phyloP scores from a whole-genome alignment of 2,797 vertebrate genomes.

The Neosalanx taihuensis region DNA sequence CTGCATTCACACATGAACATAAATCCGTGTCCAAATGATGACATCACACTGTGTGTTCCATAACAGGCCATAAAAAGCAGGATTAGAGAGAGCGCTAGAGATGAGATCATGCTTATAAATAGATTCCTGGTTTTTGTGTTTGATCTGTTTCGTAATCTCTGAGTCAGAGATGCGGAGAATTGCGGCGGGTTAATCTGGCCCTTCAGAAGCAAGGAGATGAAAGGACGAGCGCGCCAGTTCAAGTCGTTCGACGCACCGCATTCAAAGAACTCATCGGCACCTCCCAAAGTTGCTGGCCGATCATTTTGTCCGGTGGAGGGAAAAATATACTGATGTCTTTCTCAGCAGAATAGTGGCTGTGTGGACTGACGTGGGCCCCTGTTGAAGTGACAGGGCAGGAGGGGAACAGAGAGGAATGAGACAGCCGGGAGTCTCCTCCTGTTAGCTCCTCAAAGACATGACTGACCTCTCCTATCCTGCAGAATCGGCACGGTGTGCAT shows the following conservation, averaged over 20 bases:
- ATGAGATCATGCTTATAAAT: conserved; percentile 66
- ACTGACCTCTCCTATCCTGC: conserved; percentile 42
- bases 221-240: too few species aligned
- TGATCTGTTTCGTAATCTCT: conserved; percentile 63
- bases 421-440: conserved; percentile 63
- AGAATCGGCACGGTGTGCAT: neutral
- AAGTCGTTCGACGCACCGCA: too few species aligned
- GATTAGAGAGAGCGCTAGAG: conserved; percentile 60
- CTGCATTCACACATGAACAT: neutral
- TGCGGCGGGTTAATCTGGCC: neutral
- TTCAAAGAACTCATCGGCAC: too few species aligned
- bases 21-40: conserved; percentile 44
- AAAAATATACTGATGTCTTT: too few species aligned
- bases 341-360: too few species aligned
- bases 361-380: conserved; percentile 8
- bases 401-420: conserved; percentile 56
- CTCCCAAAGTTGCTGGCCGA: too few species aligned
- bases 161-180: conserved; percentile 4
- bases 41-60: conserved; percentile 54
- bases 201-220: neutral
- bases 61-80: conserved; percentile 55
- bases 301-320: too few species aligned
- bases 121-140: conserved; percentile 54
- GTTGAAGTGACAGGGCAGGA: conserved; percentile 45
- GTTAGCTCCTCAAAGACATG: conserved; percentile 50